Percentiles rank a stretch among this genome's conserved stretches.
phyloP scores from a whole-genome alignment of 2,888 invertebrate species.

The Epirrhoe tristata region DNA sequence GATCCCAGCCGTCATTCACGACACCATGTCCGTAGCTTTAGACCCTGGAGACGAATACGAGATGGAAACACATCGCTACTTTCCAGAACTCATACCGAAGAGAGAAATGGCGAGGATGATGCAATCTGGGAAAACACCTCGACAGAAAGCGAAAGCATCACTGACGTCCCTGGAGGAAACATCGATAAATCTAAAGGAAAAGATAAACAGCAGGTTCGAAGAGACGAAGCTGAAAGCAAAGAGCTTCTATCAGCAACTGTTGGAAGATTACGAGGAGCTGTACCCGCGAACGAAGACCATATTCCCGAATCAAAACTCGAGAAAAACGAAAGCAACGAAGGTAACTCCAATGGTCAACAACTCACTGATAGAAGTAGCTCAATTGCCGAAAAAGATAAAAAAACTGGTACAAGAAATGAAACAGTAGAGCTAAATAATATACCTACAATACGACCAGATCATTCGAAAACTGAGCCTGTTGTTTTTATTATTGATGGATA shows the following conservation, averaged over 20 bases:
- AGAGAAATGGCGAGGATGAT: slow-evolving; percentile 50
- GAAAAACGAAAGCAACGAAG: slow-evolving; percentile 65
- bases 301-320: slow-evolving; percentile 61
- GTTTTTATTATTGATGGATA: slow-evolving; percentile 79
- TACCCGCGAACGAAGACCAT: slow-evolving; percentile 60
- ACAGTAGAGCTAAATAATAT: slow-evolving; percentile 33
- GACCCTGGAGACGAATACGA: slow-evolving; percentile 59
- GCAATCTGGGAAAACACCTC: slow-evolving; percentile 17
- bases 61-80: slow-evolving; percentile 39
- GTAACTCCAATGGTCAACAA: slow-evolving; percentile 74
- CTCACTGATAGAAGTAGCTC: slow-evolving; percentile 71
- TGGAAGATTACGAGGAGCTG: slow-evolving; percentile 71
- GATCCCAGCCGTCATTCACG: slow-evolving; percentile 74
- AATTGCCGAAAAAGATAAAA: slow-evolving; percentile 74
- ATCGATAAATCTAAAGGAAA: slow-evolving; percentile 38
- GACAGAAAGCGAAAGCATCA: slow-evolving; percentile 34
- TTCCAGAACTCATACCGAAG: slow-evolving; percentile 55
- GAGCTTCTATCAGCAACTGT: slow-evolving; percentile 68
- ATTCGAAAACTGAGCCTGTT: slow-evolving; percentile 55
- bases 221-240: slow-evolving; percentile 74
- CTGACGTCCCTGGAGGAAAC: slow-evolving; percentile 55
- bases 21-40: slow-evolving; percentile 73
- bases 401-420: slow-evolving; percentile 72
- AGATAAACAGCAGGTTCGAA: slow-evolving; percentile 51
- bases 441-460: slow-evolving; percentile 43